Base-by-base conservation (phyloP, 2,888 invertebrate genomes). In the Agriopis leucophaearia region DNA sequence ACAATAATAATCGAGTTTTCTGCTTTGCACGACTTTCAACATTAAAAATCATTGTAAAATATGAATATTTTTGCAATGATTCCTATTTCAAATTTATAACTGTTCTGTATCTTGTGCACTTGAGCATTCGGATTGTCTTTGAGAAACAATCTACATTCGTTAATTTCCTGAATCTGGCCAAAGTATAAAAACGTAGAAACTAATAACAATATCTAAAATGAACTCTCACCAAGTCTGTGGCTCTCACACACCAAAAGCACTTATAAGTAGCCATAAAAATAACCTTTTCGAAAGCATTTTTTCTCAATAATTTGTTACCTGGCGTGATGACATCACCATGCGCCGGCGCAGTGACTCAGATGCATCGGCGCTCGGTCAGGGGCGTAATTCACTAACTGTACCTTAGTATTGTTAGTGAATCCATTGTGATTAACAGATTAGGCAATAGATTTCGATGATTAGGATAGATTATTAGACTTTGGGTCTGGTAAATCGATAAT, bases 301-400 rank as follows among this genome's bases (percentile, higher is more conserved):
- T 13, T 48, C 42, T 55, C 36, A 18, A 50, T 71, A 67, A 58
- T 54, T 59, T 69, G 54, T 47, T 80, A 81, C 80, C 81, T 80
- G 78, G 72, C 70, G 62, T 65, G 74, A 74, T 87, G 85, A 85
- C 83, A 80, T 84, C 84, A 85, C 71, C 50, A 15, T 16, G 78
- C 77, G 76, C 79, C 77, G 69, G 40, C 56, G 72, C 57, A 67
- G 74, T 88, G 88, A 88, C 78, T 88, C 88, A 88, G 72, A 72
- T 58, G 72, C 63, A 69, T 67, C 66, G 67, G 50, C 36, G 63
- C 42, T 45, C 60, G 71, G 67, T 72, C 72, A 75, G 38, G 73
- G 67, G 62, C 68, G 61, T 54, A 59, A 50, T 54, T 58, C 56
- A 64, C 51, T 63, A 54, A 45, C 48, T 48, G 36, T 57, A 48